Base-by-base conservation (phyloP, 2,113 vertebrate genomes). In the Miniopterus natalensis region DNA sequence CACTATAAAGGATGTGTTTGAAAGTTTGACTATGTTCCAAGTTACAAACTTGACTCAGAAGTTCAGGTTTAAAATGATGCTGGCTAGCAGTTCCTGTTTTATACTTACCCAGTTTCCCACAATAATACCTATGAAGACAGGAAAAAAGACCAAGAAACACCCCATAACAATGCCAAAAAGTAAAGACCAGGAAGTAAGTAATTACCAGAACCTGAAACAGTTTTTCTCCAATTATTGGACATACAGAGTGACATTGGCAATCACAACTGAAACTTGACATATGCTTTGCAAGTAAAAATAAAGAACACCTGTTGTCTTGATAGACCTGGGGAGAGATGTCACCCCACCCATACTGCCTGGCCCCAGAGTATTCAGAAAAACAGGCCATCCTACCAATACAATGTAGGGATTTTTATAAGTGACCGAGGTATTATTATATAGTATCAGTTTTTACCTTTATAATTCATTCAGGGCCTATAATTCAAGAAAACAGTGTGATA, bases 181-280 rank as follows among this genome's bases (percentile, higher is more conserved):
- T 31, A 55, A 86, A 23, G 18, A 68, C 12, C 78, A 59, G 59
- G 27, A 73, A 84, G n/a, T 11, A 92, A 71, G 11, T 74, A 53
- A 86, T 71, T 84, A 49, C 40, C 61, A 92, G n/a, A 73, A 71
- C 31, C 5, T 51, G 40, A 5, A 86, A 21, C 10, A 9, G 10
- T 87, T 83, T 87, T 86, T 65, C 17, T 81, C 31, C 42, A 85
- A 86, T 90, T 92, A 73, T 61, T 87, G 61, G 36, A 78, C 42
- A 68, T 45, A 31, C 8, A 53, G 8, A 78, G 93, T 88, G 49
- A 87, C 90, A 68, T 12, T 93, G 90, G 11, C 18, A 86, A 73
- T 78, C n/a, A 59, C 31, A 74, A 61, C 18, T 79, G 53, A 18
- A 94, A 90, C 20, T 9, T 87, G 55, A n/a, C 29, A 78, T 36